A percentile compares a stretch with the other conserved stretches of the same genome.
These are phyloP conservation scores for Stichodactyla mertensii DNA, from an alignment of 64 coral and sea anemone genomes.

Conservation along the genomic window DNA sequence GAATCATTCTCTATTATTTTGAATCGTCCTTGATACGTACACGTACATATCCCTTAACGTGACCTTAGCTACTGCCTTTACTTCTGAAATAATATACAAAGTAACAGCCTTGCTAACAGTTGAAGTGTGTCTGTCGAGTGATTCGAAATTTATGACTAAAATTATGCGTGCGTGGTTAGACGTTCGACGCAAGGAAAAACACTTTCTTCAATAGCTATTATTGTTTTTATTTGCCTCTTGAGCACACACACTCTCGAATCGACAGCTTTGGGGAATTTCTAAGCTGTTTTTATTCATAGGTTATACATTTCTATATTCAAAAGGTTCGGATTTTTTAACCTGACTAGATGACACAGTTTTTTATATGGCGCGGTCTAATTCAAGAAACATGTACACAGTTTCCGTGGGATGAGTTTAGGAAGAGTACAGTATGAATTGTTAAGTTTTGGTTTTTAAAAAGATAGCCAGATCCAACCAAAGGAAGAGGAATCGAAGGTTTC, in stretches of 20 bases:
- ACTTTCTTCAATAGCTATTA: background rate
- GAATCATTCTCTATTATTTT: no score
- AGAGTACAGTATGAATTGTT: slow-evolving; percentile 8
- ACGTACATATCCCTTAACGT: background rate
- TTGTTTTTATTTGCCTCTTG: background rate
- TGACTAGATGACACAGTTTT: no score
- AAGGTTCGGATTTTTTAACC: background rate
- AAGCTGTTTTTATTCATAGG: background rate
- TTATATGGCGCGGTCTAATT: background rate
- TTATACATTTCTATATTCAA: background rate
- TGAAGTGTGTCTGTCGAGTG: background rate
- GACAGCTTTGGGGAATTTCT: background rate
- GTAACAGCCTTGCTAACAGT: background rate
- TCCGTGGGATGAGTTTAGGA: background rate
- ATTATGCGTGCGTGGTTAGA: background rate
- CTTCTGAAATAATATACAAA: background rate
- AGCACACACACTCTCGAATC: background rate
- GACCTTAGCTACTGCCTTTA: background rate
- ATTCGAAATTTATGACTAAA: background rate
- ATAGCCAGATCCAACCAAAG: background rate
- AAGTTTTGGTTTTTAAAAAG: background rate
- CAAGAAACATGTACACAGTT: background rate
- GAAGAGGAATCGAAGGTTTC: background rate
- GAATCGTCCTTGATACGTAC: no score
- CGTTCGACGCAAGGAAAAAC: background rate